Evolutionary conservation across 92 coral and sea anemone genomes (phyloP).

Genomic region (Epizoanthus stellaris): DNA sequence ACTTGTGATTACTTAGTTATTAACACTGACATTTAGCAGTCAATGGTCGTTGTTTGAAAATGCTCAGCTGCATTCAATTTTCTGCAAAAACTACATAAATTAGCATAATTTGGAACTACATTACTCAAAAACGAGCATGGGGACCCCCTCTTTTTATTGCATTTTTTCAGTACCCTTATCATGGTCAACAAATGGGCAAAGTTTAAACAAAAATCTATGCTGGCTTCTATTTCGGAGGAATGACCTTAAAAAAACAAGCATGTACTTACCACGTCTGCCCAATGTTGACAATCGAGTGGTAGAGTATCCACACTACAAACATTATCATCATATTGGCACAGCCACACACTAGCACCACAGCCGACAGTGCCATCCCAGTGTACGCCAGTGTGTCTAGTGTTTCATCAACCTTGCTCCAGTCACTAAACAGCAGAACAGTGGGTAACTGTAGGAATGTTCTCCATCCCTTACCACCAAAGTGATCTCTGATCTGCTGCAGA

Average conservation of each 20-base stretch:
- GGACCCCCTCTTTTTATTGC: no score
- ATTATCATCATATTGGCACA: slow-evolving; percentile 89
- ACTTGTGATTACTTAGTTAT: no score
- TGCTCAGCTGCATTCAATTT: no score
- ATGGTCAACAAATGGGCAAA: no score
- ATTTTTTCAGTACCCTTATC: no score
- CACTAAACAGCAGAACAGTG: slow-evolving; percentile 80
- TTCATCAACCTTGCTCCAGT: slow-evolving; percentile 70
- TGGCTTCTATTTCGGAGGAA: no score
- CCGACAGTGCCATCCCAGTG: slow-evolving; percentile 81
- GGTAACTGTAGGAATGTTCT: slow-evolving; percentile 83
- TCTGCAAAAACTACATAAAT: no score
- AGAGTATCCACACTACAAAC: slow-evolving; percentile 84
- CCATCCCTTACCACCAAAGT: slow-evolving; percentile 83
- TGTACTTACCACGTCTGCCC: slow-evolving; percentile 87
- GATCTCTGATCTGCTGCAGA: slow-evolving; percentile 69
- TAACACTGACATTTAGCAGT: no score
- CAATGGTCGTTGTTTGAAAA: no score
- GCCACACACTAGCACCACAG: slow-evolving; percentile 75
- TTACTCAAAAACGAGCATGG: no score
- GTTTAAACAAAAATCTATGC: no score
- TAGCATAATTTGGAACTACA: no score
- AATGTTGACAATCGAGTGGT: slow-evolving; percentile 92
- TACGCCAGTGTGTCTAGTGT: slow-evolving; percentile 83
- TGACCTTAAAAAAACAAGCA: background rate